These are phyloP conservation scores for Hippoglossus hippoglossus DNA, from an alignment of 2,797 vertebrate species.

Conservation along the genomic window DNA sequence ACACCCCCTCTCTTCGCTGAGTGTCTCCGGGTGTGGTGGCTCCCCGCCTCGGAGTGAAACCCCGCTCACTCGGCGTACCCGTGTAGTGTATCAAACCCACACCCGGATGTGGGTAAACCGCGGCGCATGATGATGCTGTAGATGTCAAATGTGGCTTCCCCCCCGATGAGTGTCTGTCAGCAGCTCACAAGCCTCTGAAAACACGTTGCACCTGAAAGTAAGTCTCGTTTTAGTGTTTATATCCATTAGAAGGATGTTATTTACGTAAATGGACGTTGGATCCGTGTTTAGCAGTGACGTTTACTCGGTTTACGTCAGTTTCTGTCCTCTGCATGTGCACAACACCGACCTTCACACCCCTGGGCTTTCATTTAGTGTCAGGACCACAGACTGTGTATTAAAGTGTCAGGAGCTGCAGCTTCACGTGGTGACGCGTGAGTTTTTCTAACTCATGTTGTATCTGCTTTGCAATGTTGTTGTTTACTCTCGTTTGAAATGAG, in stretches of 20 bases:
- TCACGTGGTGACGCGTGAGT: neutral
- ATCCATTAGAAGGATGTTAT: fast-evolving
- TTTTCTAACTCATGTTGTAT: neutral
- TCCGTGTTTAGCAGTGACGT: neutral
- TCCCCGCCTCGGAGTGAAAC: fast-evolving
- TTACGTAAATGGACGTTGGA: neutral
- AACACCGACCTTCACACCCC: constrained; percentile 61
- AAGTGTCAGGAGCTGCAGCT: neutral
- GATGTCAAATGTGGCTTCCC: constrained; percentile 16
- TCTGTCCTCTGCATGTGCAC: neutral
- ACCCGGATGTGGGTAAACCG: neutral
- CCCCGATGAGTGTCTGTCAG: neutral
- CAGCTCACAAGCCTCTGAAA: constrained; percentile 27
- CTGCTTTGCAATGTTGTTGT: neutral
- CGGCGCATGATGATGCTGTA: constrained; percentile 59
- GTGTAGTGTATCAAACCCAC: fast-evolving
- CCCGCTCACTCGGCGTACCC: neutral
- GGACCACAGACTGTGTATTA: too few relatives aligned
- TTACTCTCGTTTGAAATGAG: too few relatives aligned
- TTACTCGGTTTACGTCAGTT: neutral
- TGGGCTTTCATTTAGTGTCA: neutral
- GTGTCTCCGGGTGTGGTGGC: neutral
- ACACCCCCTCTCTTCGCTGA: too few relatives aligned
- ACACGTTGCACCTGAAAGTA: constrained; percentile 44
- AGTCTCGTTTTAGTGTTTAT: constrained; percentile 5